Percentiles rank a stretch among this genome's conserved stretches.
phyloP scores from a whole-genome alignment of 2,113 vertebrate genomes.

The Zosterops hypoxanthus region DNA sequence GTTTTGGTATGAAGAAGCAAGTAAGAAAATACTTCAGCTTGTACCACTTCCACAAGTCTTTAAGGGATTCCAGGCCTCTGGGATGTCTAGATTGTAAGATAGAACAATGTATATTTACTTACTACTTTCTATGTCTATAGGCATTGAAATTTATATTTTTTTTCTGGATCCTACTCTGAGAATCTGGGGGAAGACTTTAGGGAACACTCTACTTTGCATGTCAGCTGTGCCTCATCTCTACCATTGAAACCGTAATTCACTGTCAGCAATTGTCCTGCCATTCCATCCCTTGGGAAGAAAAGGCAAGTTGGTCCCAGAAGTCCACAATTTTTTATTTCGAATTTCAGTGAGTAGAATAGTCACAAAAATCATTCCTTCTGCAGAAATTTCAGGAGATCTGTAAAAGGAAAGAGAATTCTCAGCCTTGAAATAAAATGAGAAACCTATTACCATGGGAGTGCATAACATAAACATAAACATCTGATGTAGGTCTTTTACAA shows the following conservation, averaged over 20 bases:
- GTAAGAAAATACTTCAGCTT: neutral
- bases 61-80: neutral
- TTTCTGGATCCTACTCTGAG: neutral
- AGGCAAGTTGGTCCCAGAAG: neutral
- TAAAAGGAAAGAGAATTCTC: neutral
- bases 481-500: constrained; percentile 25
- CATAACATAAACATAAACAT: constrained; percentile 25
- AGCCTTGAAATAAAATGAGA: constrained; percentile 20
- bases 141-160: neutral
- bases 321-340: neutral
- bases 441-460: neutral
- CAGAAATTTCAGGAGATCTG: neutral
- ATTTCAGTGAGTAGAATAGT: neutral
- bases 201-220: neutral
- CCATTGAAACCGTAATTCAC: neutral
- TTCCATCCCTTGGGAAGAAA: neutral
- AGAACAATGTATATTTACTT: neutral
- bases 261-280: neutral
- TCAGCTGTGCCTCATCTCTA: neutral
- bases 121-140: neutral
- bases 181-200: neutral
- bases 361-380: neutral
- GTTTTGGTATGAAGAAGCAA: neutral
- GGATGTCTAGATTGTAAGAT: neutral
- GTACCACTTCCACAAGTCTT: neutral